phyloP scores from a whole-genome alignment of 2,113 vertebrate genomes.

The Saccopteryx leptura region DNA sequence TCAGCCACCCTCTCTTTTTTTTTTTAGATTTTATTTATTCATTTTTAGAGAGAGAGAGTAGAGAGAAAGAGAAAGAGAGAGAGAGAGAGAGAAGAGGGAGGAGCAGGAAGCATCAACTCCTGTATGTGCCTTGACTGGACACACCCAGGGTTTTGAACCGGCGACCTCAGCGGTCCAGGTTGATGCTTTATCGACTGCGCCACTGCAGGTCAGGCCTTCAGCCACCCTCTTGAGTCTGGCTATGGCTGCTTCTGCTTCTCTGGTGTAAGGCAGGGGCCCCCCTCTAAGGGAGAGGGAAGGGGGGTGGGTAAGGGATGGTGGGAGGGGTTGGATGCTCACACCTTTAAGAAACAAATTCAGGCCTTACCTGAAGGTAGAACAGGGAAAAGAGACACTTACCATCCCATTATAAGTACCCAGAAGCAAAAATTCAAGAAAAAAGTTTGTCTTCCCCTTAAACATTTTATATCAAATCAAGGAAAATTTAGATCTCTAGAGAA shows the following conservation, averaged over 20 bases:
- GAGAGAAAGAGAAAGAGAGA: too few species aligned
- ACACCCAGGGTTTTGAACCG: too few species aligned
- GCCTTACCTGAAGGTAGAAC: not conserved
- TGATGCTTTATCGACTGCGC: too few species aligned
- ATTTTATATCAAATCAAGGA: not conserved
- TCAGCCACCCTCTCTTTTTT: not conserved
- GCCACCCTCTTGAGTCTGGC: not conserved
- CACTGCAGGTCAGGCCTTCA: not conserved
- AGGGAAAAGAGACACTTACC: not conserved
- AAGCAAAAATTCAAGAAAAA: slow-evolving; percentile 24
- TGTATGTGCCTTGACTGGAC: too few species aligned
- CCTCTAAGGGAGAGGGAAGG: not conserved
- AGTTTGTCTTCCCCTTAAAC: not conserved
- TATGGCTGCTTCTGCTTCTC: slow-evolving; percentile 5
- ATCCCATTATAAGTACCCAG: not conserved
- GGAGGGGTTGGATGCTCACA: not conserved
- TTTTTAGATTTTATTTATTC: too few species aligned
- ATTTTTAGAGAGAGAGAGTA: too few species aligned
- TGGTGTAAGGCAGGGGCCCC: not conserved
- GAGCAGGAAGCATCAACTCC: too few species aligned
- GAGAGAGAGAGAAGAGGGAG: too few species aligned
- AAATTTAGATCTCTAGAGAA: not conserved
- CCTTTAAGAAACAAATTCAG: not conserved
- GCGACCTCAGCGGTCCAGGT: too few species aligned
- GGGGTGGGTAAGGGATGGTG: not conserved